Evolutionary conservation across 2,113 vertebrate species (phyloP), one percentile per base, ranked within the genome.

Genomic region (Sebastes schlegelii): DNA sequence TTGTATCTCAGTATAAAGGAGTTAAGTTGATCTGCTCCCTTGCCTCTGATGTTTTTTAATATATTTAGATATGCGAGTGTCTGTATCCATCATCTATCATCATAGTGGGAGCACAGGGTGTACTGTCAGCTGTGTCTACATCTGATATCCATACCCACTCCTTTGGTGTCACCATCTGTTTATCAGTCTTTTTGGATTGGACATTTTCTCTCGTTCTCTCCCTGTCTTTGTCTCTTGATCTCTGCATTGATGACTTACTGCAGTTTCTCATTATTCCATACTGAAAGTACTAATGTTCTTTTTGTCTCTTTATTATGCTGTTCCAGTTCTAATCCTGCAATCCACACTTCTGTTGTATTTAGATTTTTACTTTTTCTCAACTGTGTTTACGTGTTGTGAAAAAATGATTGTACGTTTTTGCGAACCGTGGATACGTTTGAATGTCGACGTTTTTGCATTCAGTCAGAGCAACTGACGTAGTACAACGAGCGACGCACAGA

Each of bases 71-170:
- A 65, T 60, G 43, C 65, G 16, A 71, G n/a, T 14, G 2, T 40
- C 66, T 77, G 49, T 19, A 63, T 45, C 55, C 17, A 10, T 65
- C 79, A 49, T 74, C 62, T 14, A 19, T 76, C 23, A 76, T 77
- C 64, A 42, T 45, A 66, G 67, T 16, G 1, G 74, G 34, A 66
- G 45, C 5, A 54, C 55, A 69, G 34, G 40, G 6, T 60, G 77
- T 52, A 48, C 64, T 52, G 64, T 76, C 80, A 69, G 21, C 40
- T 46, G 21, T 6, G 40, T 57, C 23, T 48, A 14, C 40, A 23
- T 70, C 42, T 63, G 57, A 34, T 57, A 49, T 46, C 67, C 26
- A 58, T 55, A 13, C 1, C 21, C 6, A 19, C 12, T 54, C 16
- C 42, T 70, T 63, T 49, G 2, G 19, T 69, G 40, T 69, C 46